These are phyloP conservation scores for Chrysemys picta DNA, from an alignment of 2,113 vertebrate species.

Conservation along the genomic window DNA sequence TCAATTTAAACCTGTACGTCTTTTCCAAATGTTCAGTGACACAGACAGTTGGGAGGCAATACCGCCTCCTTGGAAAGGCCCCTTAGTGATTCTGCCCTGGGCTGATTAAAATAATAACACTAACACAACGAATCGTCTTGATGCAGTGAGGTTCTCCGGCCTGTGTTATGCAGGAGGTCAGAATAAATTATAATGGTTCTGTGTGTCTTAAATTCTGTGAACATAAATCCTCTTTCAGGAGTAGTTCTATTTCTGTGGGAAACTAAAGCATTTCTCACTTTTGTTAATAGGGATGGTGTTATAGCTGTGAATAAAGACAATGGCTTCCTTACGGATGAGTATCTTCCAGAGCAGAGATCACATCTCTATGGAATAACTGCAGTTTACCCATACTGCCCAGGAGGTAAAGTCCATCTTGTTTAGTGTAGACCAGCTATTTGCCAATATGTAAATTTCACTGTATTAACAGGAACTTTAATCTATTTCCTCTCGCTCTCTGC, in stretches of 20 bases:
- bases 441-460: too few species aligned
- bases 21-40: background rate
- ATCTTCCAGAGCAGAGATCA: constrained; percentile 93
- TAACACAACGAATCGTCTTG: background rate
- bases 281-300: constrained; percentile 88
- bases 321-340: constrained; percentile 88
- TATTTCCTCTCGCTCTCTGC: background rate
- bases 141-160: background rate
- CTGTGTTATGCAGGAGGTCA: background rate
- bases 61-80: constrained; percentile 15
- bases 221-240: too few species aligned
- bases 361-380: constrained; percentile 96
- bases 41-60: background rate
- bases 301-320: constrained; percentile 87
- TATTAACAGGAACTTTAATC: background rate
- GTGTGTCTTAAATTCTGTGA: rapidly evolving
- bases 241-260: background rate
- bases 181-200: background rate
- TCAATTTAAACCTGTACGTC: background rate
- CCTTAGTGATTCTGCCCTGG: background rate
- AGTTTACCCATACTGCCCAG: constrained; percentile 89
- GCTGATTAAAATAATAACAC: background rate
- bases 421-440: background rate
- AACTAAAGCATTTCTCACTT: background rate
- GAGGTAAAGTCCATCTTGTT: constrained; percentile 75